Evolutionary conservation across 1,140 invertebrate genomes (phyloP).

Genomic region (Apis laboriosa): DNA sequence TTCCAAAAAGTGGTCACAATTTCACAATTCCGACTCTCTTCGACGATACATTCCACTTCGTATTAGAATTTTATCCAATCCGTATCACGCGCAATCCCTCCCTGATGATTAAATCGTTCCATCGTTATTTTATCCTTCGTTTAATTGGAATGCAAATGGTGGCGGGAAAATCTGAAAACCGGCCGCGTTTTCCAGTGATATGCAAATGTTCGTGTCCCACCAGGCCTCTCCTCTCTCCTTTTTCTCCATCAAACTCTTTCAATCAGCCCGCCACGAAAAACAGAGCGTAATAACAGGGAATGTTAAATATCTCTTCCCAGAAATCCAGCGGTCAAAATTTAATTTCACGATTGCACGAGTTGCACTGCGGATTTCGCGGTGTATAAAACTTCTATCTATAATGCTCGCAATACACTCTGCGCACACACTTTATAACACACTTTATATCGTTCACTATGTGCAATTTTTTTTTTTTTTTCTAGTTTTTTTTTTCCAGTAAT

Average conservation of each 20-base stretch:
- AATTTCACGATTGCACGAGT: constrained; percentile 32
- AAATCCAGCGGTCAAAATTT: constrained; percentile 26
- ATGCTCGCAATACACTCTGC: background rate
- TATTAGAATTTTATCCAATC: background rate
- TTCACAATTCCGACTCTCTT: background rate
- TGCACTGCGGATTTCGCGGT: background rate
- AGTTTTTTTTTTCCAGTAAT: no score
- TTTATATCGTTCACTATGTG: no score
- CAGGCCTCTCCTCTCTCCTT: background rate
- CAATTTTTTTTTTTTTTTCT: no score
- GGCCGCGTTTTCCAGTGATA: background rate
- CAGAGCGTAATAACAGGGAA: background rate
- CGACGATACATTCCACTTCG: background rate
- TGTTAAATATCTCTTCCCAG: background rate
- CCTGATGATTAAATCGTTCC: background rate
- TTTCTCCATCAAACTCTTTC: background rate
- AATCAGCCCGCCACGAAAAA: background rate
- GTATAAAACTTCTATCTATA: background rate
- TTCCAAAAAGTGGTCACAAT: background rate
- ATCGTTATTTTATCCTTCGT: background rate
- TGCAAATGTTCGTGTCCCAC: constrained; percentile 22
- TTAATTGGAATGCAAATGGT: constrained; percentile 41
- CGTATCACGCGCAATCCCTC: no score
- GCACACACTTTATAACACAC: no score
- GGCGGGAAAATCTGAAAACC: constrained; percentile 19